These are phyloP conservation scores for Trypoxylus dichotomus DNA, from an alignment of 1,140 invertebrate species.

Conservation along the genomic window DNA sequence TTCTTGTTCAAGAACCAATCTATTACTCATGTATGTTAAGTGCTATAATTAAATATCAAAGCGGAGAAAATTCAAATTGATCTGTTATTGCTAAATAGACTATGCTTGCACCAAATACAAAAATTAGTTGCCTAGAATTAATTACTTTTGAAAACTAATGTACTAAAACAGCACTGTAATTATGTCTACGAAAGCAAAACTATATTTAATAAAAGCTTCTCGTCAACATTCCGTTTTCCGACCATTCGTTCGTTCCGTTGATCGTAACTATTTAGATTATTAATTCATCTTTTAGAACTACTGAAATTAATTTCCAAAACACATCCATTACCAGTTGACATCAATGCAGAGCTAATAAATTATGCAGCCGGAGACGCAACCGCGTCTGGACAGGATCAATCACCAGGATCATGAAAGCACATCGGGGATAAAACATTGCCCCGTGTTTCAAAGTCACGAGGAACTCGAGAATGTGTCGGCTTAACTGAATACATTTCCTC, in stretches of 20 bases:
- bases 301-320: conserved; percentile 44
- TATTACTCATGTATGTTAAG: too few relatives aligned
- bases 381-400: conserved; percentile 34
- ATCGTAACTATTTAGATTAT: conserved; percentile 35
- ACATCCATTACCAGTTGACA: conserved; percentile 45
- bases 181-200: neutral
- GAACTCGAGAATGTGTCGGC: neutral
- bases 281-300: conserved; percentile 46
- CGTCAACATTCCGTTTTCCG: conserved; percentile 37
- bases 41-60: too few relatives aligned
- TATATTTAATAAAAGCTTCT: neutral
- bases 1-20: too few relatives aligned
- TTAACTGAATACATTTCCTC: too few relatives aligned
- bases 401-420: conserved; percentile 32
- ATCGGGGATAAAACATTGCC: conserved; percentile 27
- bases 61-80: too few relatives aligned
- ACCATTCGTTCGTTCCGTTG: conserved; percentile 39
- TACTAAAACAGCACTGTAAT: too few relatives aligned
- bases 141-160: too few relatives aligned
- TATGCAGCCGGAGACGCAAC: conserved; percentile 41
- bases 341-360: conserved; percentile 45
- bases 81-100: too few relatives aligned
- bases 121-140: too few relatives aligned
- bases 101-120: too few relatives aligned
- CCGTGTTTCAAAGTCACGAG: conserved; percentile 30